Evolutionary conservation across 2,797 vertebrate species (phyloP), one percentile per base, ranked within the genome.

Genomic region (Xiphorhynchus erythropygius): DNA sequence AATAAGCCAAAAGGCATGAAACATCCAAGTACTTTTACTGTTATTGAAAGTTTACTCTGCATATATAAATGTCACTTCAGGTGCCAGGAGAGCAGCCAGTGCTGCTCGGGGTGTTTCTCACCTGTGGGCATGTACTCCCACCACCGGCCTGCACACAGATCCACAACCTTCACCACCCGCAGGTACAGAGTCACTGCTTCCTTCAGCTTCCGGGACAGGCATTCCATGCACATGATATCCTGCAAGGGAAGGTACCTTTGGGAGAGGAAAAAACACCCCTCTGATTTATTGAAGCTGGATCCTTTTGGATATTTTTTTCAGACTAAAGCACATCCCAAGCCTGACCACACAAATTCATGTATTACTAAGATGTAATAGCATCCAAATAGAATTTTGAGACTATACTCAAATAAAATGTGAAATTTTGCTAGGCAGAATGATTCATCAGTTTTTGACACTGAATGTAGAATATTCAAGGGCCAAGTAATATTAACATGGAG

Each of bases 71-170:
- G 42, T 8, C 44, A 46, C 9, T 52, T 60, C 19, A 78, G 88
- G 77, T 9, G 60, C 15, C 12, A 67, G 56, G 50, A 30, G n/a
- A 41, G 63, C 41, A 39, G 78, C 23, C 11, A 44, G 69, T 33
- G 52, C 32, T 27, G 44, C 64, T 35, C 9, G 7, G 64, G 44
- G 64, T 27, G 44, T 24, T 6, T 7, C 98, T 98, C 96, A 99
- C 99, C 99, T 98, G 99, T 99, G 69, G 99, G 99, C 99, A 99
- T 99, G 90, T 99, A 99, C 89, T 99, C 99, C 99, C 99, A 99
- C 99, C 99, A 99, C 17, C 98, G 98, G 59, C 99, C 99, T 35
- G 99, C 99, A 95, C 99, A 99, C 9, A 99, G 98, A 97, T 99
- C 99, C 97, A 99, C 99, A 33, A 99, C 98, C 97, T 99, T 99